phyloP scores from a whole-genome alignment of 2,113 vertebrate species.

The Rafetus swinhoei region DNA sequence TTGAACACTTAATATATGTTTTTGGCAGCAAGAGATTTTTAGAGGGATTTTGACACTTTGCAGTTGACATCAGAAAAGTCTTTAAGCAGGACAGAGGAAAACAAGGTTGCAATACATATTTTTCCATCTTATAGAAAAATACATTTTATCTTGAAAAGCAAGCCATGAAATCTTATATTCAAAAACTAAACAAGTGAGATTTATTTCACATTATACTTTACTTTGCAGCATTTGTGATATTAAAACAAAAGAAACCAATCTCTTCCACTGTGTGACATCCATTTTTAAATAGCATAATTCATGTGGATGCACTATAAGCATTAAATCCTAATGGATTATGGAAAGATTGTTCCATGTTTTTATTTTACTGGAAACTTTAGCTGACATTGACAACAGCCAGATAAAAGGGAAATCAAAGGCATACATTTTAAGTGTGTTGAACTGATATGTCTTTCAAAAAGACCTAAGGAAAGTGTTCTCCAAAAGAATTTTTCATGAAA shows the following conservation, averaged over 20 bases:
- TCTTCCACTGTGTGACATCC: neutral
- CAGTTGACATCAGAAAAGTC: neutral
- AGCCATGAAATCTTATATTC: conserved; percentile 12
- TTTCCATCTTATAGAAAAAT: neutral
- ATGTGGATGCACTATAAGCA: neutral
- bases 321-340: neutral
- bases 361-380: neutral
- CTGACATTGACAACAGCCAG: neutral
- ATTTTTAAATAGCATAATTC: neutral
- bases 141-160: neutral
- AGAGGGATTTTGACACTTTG: neutral
- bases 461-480: neutral
- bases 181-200: neutral
- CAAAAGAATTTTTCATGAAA: neutral
- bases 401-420: neutral
- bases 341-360: neutral
- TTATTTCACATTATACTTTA: neutral
- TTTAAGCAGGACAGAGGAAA: conserved; percentile 10
- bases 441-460: conserved; percentile 11
- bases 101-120: conserved; percentile 8
- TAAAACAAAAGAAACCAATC: neutral
- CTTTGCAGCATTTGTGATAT: neutral
- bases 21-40: neutral
- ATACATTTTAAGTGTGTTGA: conserved; percentile 9
- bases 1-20: conserved; percentile 5